Evolutionary conservation across 2,113 vertebrate species (phyloP).

Genomic region (Gulo gulo): DNA sequence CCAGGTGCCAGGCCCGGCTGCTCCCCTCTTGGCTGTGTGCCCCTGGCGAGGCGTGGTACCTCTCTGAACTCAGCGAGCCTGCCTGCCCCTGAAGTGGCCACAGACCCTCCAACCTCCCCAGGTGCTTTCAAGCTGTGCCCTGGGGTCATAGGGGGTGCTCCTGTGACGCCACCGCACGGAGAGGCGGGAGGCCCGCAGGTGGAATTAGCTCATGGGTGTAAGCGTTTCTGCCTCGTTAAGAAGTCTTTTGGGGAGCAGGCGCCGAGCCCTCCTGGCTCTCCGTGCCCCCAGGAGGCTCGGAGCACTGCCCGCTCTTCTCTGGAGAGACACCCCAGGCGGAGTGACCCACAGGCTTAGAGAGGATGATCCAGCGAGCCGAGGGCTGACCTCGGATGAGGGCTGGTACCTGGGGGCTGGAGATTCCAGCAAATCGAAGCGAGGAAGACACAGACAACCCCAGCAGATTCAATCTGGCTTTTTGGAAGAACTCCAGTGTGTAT

Average conservation of each 20-base stretch:
- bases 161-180: neutral
- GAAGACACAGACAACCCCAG: neutral
- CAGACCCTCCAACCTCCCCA: neutral
- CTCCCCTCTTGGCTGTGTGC: neutral
- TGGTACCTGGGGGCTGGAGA: neutral
- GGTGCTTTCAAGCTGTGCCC: neutral
- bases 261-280: neutral
- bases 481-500: neutral
- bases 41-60: neutral
- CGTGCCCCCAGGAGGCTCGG: neutral
- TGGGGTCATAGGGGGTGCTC: neutral
- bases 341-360: neutral
- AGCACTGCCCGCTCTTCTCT: neutral
- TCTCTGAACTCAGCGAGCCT: neutral
- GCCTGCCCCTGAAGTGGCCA: neutral
- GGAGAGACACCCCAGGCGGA: neutral
- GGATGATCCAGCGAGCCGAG: neutral
- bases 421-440: neutral
- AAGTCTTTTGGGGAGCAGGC: neutral
- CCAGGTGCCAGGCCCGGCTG: neutral
- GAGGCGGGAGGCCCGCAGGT: rapidly evolving
- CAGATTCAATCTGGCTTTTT: neutral
- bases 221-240: neutral
- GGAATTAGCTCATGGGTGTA: neutral
- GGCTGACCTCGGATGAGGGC: neutral